A percentile compares a stretch with the other conserved stretches of the same genome.
Conservation (phyloP, 2,797 vertebrate species). For the Molossus alvarezi region DNA sequence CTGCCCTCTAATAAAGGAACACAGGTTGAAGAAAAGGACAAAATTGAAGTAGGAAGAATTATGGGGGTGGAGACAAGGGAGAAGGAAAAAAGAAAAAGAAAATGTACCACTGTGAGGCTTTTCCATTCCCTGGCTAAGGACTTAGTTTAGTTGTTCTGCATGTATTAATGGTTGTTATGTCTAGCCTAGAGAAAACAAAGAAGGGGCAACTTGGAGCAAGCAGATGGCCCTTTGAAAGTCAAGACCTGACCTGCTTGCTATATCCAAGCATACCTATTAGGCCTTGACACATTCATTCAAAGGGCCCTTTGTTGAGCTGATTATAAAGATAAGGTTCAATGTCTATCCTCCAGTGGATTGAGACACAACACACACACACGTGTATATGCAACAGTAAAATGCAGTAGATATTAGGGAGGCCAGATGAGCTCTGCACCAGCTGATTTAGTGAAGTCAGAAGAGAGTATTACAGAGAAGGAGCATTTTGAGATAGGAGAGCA, state of each 20-base stretch:
- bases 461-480: slow-evolving; percentile 28
- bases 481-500: slow-evolving; percentile 49
- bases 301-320: slow-evolving; percentile 14
- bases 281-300: slow-evolving; percentile 20
- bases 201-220: neutral
- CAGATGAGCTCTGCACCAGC: neutral
- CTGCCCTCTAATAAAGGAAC: slow-evolving; percentile 56
- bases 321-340: slow-evolving; percentile 37
- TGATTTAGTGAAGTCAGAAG: neutral
- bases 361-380: neutral
- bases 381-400: neutral
- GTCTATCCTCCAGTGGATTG: neutral
- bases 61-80: neutral
- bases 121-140: slow-evolving; percentile 53
- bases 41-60: slow-evolving; percentile 49
- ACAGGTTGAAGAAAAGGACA: slow-evolving; percentile 11
- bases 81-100: slow-evolving; percentile 43
- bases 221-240: slow-evolving; percentile 44
- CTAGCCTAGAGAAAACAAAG: slow-evolving; percentile 43
- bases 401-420: neutral
- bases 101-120: slow-evolving; percentile 13
- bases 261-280: neutral
- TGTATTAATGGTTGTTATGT: neutral
- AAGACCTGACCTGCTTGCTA: slow-evolving; percentile 4
- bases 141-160: neutral